Evolutionary conservation across 2,113 vertebrate genomes (phyloP), one percentile per base, ranked within the genome.

Genomic region (Spea bombifrons): DNA sequence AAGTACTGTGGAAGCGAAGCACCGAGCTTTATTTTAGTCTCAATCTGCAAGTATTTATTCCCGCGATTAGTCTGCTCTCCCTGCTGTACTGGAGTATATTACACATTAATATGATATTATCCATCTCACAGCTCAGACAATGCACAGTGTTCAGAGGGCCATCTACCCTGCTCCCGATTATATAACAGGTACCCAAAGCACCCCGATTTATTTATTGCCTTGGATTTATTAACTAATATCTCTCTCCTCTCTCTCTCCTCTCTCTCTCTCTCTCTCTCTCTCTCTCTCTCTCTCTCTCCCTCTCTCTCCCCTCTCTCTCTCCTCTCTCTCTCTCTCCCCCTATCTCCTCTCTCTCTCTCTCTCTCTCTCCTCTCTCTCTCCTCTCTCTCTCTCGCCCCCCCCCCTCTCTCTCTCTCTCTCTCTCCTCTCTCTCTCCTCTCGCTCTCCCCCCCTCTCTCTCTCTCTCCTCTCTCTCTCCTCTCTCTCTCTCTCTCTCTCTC

Each of bases 91-190:
- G 50, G 45, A 74, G 78, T 80, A 80, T 80, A 80, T 80, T 80
- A 80, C 57, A 80, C 78, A 80, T 80, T 80, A 80, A 80, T 80
- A 80, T 74, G 71, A 80, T 74, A 59, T 66, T 74, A 80, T 80
- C 70, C 71, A 80, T 80, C 71, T 74, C 65, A 44, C 52, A 74
- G 71, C 71, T 66, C 71, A 57, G 45, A 61, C 71, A 66, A 71
- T 68, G 44, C 64, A 30, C 52, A n/a, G 71, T 66, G 13, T 52
- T 59, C 71, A 67, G 12, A 66, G 49, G 30, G n/a, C 48, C 9
- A 52, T 17, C 67, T n/a, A 3, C 12, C 15, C 13, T 16, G 67
- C 67, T 49, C 48, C 73, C 71, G 66, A 73, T 73, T 80, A 67
- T 80, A 73, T 44, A 80, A 80, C 78, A 80, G 78, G 78, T 80